Evolutionary conservation across 1,140 invertebrate genomes (phyloP).

Genomic region (Rhopalosiphum maidis): DNA sequence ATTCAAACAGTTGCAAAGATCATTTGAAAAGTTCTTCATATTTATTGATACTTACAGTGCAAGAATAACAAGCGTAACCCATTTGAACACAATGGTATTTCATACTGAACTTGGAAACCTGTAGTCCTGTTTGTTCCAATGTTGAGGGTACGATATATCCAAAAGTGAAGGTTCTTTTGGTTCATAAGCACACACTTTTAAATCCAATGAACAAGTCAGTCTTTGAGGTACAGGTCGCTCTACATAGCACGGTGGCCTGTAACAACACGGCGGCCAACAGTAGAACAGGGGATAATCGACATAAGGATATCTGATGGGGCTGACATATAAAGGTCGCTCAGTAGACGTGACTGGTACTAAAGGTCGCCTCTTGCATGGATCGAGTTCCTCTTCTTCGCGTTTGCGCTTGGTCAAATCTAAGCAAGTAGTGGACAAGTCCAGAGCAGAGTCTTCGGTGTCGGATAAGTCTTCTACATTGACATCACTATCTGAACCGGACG

Average conservation of each 20-base stretch:
- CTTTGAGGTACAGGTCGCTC: slow-evolving; percentile 55
- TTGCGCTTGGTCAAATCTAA: slow-evolving; percentile 50
- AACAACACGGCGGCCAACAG: slow-evolving; percentile 55
- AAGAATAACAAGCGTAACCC: slow-evolving; percentile 4
- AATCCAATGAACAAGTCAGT: slow-evolving; percentile 56
- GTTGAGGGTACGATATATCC: slow-evolving; percentile 52
- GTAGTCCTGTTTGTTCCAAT: slow-evolving; percentile 48
- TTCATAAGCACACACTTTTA: slow-evolving; percentile 34
- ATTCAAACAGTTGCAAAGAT: slow-evolving; percentile 8
- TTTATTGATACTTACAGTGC: slow-evolving; percentile 22
- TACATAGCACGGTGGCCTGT: slow-evolving; percentile 39
- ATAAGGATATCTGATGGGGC: slow-evolving; percentile 39
- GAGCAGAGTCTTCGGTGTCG: slow-evolving; percentile 47
- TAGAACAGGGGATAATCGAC: slow-evolving; percentile 33
- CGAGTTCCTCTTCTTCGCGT: background rate
- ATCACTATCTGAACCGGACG: slow-evolving; percentile 65
- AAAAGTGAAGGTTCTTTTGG: slow-evolving; percentile 50
- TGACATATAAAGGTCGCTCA: slow-evolving; percentile 39
- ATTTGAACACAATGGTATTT: slow-evolving; percentile 18
- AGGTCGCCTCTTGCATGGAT: slow-evolving; percentile 26
- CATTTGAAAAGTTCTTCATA: background rate
- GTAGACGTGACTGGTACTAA: background rate
- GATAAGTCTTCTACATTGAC: slow-evolving; percentile 56
- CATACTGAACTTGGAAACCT: slow-evolving; percentile 44
- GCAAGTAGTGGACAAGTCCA: slow-evolving; percentile 49